Conservation (phyloP, 2,888 invertebrate species). For the Pseudanteris insignis region DNA sequence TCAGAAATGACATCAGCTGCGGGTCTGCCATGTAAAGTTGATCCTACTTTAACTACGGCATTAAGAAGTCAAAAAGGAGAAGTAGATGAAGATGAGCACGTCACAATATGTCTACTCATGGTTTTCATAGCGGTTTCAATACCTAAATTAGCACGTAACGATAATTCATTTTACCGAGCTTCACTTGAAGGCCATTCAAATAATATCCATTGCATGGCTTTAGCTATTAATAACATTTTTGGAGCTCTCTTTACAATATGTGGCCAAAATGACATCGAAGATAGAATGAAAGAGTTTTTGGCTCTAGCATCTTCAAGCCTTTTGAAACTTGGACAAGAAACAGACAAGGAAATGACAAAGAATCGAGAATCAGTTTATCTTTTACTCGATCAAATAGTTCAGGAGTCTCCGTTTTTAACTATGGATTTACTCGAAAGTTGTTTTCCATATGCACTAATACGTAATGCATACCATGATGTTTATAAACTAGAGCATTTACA, state of each 20-base stretch:
- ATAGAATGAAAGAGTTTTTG: constrained; percentile 95
- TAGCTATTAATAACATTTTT: constrained; percentile 94
- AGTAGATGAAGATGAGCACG: constrained; percentile 90
- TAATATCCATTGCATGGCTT: constrained; percentile 98
- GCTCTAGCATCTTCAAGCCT: constrained; percentile 95
- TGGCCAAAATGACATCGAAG: constrained; percentile 95
- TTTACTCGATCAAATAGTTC: constrained; percentile 95
- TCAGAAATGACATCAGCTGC: constrained; percentile 98
- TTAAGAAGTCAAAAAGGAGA: constrained; percentile 89
- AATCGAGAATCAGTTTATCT: constrained; percentile 98
- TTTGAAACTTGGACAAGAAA: constrained; percentile 92
- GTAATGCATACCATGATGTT: constrained; percentile 97
- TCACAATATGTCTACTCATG: constrained; percentile 94
- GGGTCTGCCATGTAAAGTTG: constrained; percentile 92
- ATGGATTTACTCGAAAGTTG: constrained; percentile 99
- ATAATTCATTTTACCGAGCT: constrained; percentile 87
- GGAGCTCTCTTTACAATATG: constrained; percentile 97
- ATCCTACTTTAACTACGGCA: constrained; percentile 92
- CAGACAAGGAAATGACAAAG: constrained; percentile 90
- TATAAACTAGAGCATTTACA: constrained; percentile 85
- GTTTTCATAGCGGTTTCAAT: constrained; percentile 98
- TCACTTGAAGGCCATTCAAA: constrained; percentile 95
- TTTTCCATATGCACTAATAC: constrained; percentile 96
- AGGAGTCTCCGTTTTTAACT: constrained; percentile 97
- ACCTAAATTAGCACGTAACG: constrained; percentile 90